A percentile compares a stretch with the other conserved stretches of the same genome.
Evolutionary conservation across 2,113 vertebrate species (phyloP).

Genomic region (Chloropsis cyanopogon): DNA sequence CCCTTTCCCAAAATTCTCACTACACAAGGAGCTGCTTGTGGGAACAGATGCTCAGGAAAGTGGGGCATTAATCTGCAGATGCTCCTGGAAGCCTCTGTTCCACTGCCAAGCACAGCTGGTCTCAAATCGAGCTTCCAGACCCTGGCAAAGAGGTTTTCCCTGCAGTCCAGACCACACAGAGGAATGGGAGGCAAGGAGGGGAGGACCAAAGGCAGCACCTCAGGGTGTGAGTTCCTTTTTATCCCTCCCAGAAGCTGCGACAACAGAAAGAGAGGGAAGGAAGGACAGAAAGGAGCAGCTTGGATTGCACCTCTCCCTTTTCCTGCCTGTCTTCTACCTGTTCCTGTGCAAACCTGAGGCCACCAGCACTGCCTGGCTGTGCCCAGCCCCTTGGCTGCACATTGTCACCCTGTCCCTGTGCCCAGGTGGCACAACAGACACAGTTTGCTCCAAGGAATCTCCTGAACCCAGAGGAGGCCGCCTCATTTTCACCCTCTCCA

Average conservation of each 20-base stretch:
- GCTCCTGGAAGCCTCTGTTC: constrained; percentile 38
- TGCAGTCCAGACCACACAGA: neutral
- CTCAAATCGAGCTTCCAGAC: neutral
- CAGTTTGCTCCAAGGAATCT: neutral
- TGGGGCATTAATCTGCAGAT: constrained; percentile 60
- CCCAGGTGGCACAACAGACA: neutral
- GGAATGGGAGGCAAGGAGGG: neutral
- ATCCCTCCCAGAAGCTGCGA: neutral
- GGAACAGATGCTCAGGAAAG: constrained; percentile 61
- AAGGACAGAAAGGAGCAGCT: neutral
- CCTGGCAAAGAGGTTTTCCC: constrained; percentile 32
- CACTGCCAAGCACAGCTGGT: constrained; percentile 26
- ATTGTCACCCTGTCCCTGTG: neutral
- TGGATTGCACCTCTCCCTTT: neutral
- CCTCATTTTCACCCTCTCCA: neutral
- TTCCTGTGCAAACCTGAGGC: neutral
- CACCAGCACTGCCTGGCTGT: neutral
- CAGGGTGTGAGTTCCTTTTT: neutral
- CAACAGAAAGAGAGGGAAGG: neutral
- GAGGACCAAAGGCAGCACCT: neutral
- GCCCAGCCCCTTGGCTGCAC: neutral
- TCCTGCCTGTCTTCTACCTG: neutral
- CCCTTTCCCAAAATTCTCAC: constrained; percentile 29
- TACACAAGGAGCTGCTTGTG: neutral
- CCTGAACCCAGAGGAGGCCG: neutral